These are phyloP conservation scores for Mystacornis crossleyi DNA, from an alignment of 2,113 vertebrate species.

Conservation along the genomic window DNA sequence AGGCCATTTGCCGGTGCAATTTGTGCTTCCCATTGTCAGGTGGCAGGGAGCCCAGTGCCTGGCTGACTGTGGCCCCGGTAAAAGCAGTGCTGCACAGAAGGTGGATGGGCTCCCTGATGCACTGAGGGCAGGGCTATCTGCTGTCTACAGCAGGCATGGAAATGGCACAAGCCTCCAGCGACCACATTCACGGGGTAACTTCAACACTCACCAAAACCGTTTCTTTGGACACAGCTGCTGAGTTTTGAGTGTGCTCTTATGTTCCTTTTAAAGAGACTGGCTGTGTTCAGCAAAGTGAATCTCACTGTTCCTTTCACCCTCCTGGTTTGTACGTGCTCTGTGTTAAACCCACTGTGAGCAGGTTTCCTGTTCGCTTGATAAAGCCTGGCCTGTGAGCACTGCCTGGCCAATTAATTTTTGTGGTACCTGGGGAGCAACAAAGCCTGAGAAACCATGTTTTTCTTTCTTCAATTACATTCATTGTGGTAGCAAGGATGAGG, in stretches of 20 bases:
- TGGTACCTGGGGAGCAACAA: background rate
- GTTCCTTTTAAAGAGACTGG: background rate
- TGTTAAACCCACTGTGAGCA: background rate
- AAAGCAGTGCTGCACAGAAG: background rate
- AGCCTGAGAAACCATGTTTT: background rate
- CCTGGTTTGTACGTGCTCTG: background rate
- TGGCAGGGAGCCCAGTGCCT: background rate
- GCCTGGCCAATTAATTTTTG: slow-evolving; percentile 18
- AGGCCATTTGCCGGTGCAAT: background rate
- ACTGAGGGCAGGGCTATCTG: background rate
- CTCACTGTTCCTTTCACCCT: background rate
- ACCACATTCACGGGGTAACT: background rate
- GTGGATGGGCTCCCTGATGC: background rate
- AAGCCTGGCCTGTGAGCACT: background rate
- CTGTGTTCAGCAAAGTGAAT: background rate
- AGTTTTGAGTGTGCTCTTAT: background rate
- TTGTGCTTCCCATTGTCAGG: background rate
- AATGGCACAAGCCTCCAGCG: background rate
- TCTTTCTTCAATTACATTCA: background rate
- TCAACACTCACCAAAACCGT: background rate
- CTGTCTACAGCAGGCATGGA: background rate
- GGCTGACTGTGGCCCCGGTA: background rate
- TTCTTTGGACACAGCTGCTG: accelerated
- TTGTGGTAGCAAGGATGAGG: background rate
- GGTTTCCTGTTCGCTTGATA: background rate